Evolutionary conservation across 1,140 invertebrate species (phyloP).

Genomic region (Drosophila ficusphila): DNA sequence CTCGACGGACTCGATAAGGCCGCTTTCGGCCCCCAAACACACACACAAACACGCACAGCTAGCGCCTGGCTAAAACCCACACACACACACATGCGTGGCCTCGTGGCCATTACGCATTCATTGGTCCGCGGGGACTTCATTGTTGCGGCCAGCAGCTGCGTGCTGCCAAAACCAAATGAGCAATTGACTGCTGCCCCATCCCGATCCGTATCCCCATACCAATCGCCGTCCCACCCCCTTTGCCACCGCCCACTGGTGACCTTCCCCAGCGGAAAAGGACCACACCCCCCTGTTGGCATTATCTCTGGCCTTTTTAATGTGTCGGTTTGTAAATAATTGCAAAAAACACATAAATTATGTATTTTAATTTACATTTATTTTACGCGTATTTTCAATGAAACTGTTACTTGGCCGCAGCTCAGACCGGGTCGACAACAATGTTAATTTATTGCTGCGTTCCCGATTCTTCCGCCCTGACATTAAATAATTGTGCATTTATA

Average conservation of each 20-base stretch:
- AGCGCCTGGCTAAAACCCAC: conserved; percentile 35
- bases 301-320: conserved; percentile 76
- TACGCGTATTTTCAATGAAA: conserved; percentile 68
- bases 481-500: conserved; percentile 82
- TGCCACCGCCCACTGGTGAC: background rate
- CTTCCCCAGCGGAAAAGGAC: conserved; percentile 6
- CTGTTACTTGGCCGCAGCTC: conserved; percentile 34
- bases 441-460: conserved; percentile 57
- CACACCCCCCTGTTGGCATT: conserved; percentile 34
- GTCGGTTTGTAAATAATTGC: conserved; percentile 82
- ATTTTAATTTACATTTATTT: conserved; percentile 83
- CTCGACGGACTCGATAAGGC: conserved; percentile 53
- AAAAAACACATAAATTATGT: conserved; percentile 78
- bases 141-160: conserved; percentile 70
- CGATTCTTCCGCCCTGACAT: conserved; percentile 55
- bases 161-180: conserved; percentile 80
- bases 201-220: too few relatives aligned
- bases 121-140: conserved; percentile 71
- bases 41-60: conserved; percentile 45
- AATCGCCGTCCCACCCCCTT: too few relatives aligned
- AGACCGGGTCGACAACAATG: conserved; percentile 23
- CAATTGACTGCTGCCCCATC: conserved; percentile 63
- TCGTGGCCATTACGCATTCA: conserved; percentile 75
- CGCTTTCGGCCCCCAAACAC: conserved; percentile 45
- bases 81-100: conserved; percentile 21